Base-by-base conservation (phyloP, 1,140 invertebrate genomes). In the Scaptomyza hsui region DNA sequence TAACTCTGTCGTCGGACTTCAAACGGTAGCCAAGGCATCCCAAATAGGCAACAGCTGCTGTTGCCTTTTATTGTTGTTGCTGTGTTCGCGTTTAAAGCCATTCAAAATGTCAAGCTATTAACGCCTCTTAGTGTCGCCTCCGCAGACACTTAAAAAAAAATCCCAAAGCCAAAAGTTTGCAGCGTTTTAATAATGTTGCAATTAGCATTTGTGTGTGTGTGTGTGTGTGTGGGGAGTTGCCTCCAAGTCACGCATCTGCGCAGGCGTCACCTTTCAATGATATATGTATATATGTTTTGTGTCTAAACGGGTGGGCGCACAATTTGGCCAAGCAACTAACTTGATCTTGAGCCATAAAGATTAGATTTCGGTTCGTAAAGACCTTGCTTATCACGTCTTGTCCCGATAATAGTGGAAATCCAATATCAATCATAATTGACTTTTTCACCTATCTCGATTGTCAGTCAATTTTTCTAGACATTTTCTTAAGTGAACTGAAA, bases 91-190 rank as follows among this genome's bases (percentile, higher is more conserved):
- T 21, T 65, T 47, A 60, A 51, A 78, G 62, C 64, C 83, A 89
- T 81, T 88, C 69, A 77, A 85, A 88, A 89, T 89, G 72, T 89
- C 78, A 88, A 88, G 68, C 78, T 57, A 88, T 88, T 88, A 88
- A 88, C 82, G 82, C 82, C 82, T 88, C 83, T 86, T 88, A 82
- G 82, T 75, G 78, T 82, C 82, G 82, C 82, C 82, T 86, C 82
- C 82, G 80, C 82, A 86, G 65, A 86, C 82, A 82, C 82, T 89
- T 72, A 55, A 68, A 47, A 44, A 9, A 21, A 21, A 21, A 1
- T 2, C 19, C 61, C 41, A 51, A 41, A 63, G 49, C 48, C 42
- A 41, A 35, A 63, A 72, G 32, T 49, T 57, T 64, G 45, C 56
- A 47, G 47, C 18, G 52, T 57, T 83, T 72, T 44, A 56, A 65